A percentile compares a stretch with the other conserved stretches of the same genome.
phyloP scores from a whole-genome alignment of 2,888 invertebrate species.

The Drosophila quasianomalipes region DNA sequence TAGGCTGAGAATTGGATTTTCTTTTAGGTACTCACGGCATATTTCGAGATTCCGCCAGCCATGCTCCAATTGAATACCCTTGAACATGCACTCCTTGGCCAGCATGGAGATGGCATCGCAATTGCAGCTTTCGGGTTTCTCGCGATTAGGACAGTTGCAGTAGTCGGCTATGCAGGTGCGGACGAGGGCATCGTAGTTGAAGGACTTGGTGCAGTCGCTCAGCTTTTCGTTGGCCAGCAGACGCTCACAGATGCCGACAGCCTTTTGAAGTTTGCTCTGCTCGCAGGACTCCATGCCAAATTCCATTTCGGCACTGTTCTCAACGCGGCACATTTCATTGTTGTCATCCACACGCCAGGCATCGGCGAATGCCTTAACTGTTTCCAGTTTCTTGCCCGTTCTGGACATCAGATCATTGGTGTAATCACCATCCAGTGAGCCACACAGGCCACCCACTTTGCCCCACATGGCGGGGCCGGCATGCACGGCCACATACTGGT shows the following conservation, averaged over 20 bases:
- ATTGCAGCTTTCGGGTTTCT: slow-evolving; percentile 89
- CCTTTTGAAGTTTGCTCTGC: slow-evolving; percentile 82
- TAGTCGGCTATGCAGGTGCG: slow-evolving; percentile 93
- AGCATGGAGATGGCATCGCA: slow-evolving; percentile 92
- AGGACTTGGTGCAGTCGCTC: slow-evolving; percentile 88
- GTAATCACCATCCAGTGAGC: slow-evolving; percentile 90
- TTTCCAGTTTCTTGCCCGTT: slow-evolving; percentile 86
- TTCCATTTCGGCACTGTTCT: slow-evolving; percentile 79
- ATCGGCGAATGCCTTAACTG: slow-evolving; percentile 84
- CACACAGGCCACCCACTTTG: slow-evolving; percentile 93
- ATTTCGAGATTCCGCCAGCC: slow-evolving; percentile 92
- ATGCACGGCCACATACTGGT: slow-evolving; percentile 89
- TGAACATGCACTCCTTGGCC: slow-evolving; percentile 90
- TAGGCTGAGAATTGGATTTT: not conserved
- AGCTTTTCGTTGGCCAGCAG: slow-evolving; percentile 89
- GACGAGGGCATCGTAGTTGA: slow-evolving; percentile 89
- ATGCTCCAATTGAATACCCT: slow-evolving; percentile 88
- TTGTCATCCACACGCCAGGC: slow-evolving; percentile 84
- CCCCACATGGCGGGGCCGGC: slow-evolving; percentile 91
- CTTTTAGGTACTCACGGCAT: slow-evolving; percentile 90
- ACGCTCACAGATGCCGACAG: slow-evolving; percentile 88
- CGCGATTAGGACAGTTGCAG: slow-evolving; percentile 88
- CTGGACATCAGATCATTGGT: slow-evolving; percentile 89
- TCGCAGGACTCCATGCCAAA: slow-evolving; percentile 80
- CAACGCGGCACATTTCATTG: slow-evolving; percentile 80